Base-by-base conservation (phyloP, 2,888 invertebrate species). In the Drosophila rubida region DNA sequence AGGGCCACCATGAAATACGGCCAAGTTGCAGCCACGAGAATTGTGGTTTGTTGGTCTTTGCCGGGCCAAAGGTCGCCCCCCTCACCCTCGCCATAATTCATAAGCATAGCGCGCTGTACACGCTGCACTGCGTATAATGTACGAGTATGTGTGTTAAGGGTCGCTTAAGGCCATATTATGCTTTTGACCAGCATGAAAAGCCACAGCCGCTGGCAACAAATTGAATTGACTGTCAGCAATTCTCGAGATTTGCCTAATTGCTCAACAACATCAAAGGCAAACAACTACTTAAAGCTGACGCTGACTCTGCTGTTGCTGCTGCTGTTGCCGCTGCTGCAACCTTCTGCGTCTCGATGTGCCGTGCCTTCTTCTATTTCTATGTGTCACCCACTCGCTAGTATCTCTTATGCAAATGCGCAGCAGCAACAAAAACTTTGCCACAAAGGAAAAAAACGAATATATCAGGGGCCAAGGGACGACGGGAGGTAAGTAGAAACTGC, bases 401-500 rank as follows among this genome's bases (percentile, higher is more conserved):
- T 13, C 9, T 60, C 25, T 73, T 80, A 65, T 75, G 73, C 66
- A 60, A 68, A 66, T 75, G 60, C 49, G 35, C 74, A 76, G 42
- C 50, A 27, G 72, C 72, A 59, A 70, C 67, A 78, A 70, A 81
- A 84, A 75, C 54, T 81, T 69, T 75, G 60, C 35, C 67, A 64
- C 62, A 45, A 41, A 61, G 50, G 44, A 37, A 59, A 50, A 44
- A 53, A 54, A 55, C 48, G 44, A 48, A 53, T 51, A 48, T 4
- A 11, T n/a, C 2, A 2, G 35, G 35, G 7, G 7, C 13, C 16
- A 14, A 27, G 16, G 39, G 16, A n/a, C 22, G 16, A 11, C 9
- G 8, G 11, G 37, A 41, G 19, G 32, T n/a, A 32, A 27, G 27
- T 9, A 58, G 49, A 66, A 67, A 77, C 37, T 87, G 84, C 80